These are phyloP conservation scores for Xanthorhoe spadicearia DNA, from an alignment of 2,888 invertebrate species.

Conservation along the genomic window DNA sequence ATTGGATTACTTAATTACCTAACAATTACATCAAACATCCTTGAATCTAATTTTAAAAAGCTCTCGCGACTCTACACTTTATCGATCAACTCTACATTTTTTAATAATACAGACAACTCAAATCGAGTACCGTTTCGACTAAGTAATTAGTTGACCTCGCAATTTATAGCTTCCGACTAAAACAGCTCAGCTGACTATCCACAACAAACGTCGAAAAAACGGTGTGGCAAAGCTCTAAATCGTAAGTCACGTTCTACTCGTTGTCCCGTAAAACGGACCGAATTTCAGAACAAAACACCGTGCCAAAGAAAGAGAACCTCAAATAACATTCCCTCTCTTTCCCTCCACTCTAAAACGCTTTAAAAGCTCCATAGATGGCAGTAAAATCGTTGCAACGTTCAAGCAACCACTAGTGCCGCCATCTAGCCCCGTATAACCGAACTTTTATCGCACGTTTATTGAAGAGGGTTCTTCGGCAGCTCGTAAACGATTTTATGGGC, in stretches of 20 bases:
- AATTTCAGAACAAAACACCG: slow-evolving; percentile 54
- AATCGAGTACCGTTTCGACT: not conserved
- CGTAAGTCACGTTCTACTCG: slow-evolving; percentile 16
- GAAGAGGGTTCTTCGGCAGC: slow-evolving; percentile 84
- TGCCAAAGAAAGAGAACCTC: slow-evolving; percentile 49
- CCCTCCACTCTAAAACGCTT: slow-evolving; percentile 70
- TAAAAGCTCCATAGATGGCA: slow-evolving; percentile 84
- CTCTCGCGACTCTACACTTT: not conserved
- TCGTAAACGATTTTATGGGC: slow-evolving; percentile 84
- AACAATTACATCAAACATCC: too few relatives aligned
- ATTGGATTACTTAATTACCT: too few relatives aligned
- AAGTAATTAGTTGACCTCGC: slow-evolving; percentile 5
- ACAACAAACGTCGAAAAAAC: slow-evolving; percentile 8
- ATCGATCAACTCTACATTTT: not conserved
- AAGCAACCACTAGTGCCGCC: slow-evolving; percentile 82
- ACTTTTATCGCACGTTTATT: slow-evolving; percentile 84
- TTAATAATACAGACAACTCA: not conserved
- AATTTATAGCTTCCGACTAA: not conserved
- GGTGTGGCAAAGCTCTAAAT: slow-evolving; percentile 5
- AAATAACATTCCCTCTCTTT: slow-evolving; percentile 55
- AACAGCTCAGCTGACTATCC: slow-evolving; percentile 1
- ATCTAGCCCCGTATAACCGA: slow-evolving; percentile 82
- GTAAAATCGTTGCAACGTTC: slow-evolving; percentile 79
- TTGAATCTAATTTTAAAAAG: too few relatives aligned
- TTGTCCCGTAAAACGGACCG: slow-evolving; percentile 45